Evolutionary conservation across 2,888 invertebrate genomes (phyloP), one percentile per base, ranked within the genome.

Genomic region (Trisateles emortualis): DNA sequence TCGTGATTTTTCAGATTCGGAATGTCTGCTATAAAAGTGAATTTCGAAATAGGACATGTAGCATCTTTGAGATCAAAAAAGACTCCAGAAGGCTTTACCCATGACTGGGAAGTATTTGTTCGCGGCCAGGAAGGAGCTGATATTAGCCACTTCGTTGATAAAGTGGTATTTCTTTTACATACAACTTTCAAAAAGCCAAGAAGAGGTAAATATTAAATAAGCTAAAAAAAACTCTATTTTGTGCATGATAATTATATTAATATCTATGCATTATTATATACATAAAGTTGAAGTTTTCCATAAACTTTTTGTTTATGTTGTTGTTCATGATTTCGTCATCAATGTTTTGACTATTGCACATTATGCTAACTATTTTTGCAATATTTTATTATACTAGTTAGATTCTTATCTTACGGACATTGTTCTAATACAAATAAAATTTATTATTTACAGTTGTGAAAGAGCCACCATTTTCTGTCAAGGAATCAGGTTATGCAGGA

Each of bases 61-160:
- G 97, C 99, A 66, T 95, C 95, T 59, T 85, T 98, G 71, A 95
- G 97, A 78, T 95, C 95, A 47, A 96, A 97, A 83, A 95, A 95
- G 74, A 97, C 98, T 10, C 95, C 95, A 16, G 97, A 98, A 84
- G 98, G 98, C 40, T 98, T 97, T 84, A 99, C 99, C 70, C 99
- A 99, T 92, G 99, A 99, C 86, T 99, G 99, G 99, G 97, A 97
- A 87, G 96, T 99, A 47, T 99, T 96, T 92, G 97, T 99, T 16
- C 95, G 97, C 78, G 98, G 98, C 48, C 95, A 95, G 67, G 97
- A 98, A 80, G 96, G 96, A 71, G 95, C 96, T 66, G 96, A 97
- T 80, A 97, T 99, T 74, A 96, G 97, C 78, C 95, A 96, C 83
- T 99, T 97, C 93, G 96, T 99, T 51, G 98, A 99, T 58, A 98